Base-by-base conservation (phyloP, 2,113 vertebrate species). In the Saguinus midas region DNA sequence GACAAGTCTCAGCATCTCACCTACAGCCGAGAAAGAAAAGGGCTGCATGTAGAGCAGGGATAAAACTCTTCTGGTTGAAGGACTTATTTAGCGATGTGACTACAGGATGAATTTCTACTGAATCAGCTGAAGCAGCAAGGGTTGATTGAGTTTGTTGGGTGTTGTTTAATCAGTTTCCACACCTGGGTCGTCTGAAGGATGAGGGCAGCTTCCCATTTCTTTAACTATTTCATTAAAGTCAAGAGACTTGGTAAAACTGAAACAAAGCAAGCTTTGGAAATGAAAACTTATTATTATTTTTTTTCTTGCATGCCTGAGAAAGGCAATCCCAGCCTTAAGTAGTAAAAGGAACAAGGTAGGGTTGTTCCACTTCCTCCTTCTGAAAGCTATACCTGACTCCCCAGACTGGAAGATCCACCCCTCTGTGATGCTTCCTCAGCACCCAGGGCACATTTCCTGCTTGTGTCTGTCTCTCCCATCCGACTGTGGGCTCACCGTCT, bases 181-280 rank as follows among this genome's bases (percentile, higher is more conserved):
- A 85, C 82, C 81, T 94, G 79, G 29, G 75, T 61, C 76, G 81
- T 48, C 79, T 79, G 87, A 93, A 66, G 61, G 32, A 87, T 37
- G 57, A 1, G 0, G 25, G 79, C 88, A 14, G 79, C 72, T 93
- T 82, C 87, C 72, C 72, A 68, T 88, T 43, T 83, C 72, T 82
- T 40, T 79, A 91, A 85, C 80, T 57, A 7, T 90, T 86, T 97
- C 84, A 52, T 80, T 73, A 81, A 94, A 95, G 55, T 79, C 79
- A 29, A 12, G 79, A 78, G 48, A 57, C 27, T 75, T 89, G 83
- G 87, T 45, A 96, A 95, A 91, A 91, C 40, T 68, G 94, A 96
- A 95, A 97, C 96, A 95, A 93, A 97, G 87, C 80, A 85, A 92
- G 58, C 84, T 97, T 88, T 96, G 90, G 92, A 94, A 96, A 95